Evolutionary conservation across 2,797 vertebrate genomes (phyloP).

Genomic region (Ctenopoma kingsleyae): DNA sequence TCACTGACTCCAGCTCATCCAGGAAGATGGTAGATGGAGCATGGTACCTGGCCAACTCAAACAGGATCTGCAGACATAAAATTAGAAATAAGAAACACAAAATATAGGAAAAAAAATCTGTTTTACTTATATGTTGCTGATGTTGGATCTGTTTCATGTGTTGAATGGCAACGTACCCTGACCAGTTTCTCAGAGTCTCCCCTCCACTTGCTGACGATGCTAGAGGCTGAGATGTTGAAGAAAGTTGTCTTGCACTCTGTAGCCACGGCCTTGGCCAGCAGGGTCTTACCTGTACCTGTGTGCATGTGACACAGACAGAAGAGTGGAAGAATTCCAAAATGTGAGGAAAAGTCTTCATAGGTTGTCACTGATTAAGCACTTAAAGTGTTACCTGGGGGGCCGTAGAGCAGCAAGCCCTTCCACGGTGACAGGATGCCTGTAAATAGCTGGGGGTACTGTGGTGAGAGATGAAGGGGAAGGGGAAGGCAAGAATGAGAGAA

Average conservation of each 20-base stretch:
- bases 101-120: neutral
- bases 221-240: slow-evolving; percentile 98
- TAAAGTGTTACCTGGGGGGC: slow-evolving; percentile 89
- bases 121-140: neutral
- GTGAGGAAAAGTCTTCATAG: neutral
- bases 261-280: slow-evolving; percentile 96
- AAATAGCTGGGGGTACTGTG: slow-evolving; percentile 94
- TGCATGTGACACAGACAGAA: neutral
- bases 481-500: neutral
- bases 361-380: neutral
- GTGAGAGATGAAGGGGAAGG: slow-evolving; percentile 2
- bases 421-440: slow-evolving; percentile 95
- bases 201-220: slow-evolving; percentile 98
- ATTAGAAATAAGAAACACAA: neutral
- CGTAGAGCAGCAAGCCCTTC: slow-evolving; percentile 95
- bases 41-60: slow-evolving; percentile 95
- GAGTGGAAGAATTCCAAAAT: neutral
- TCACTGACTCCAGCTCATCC: slow-evolving; percentile 97
- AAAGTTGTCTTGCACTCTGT: slow-evolving; percentile 96
- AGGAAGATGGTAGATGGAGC: slow-evolving; percentile 98
- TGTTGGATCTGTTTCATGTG: neutral
- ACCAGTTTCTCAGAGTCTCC: slow-evolving; percentile 98
- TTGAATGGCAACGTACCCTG: slow-evolving; percentile 81
- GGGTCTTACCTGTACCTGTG: slow-evolving; percentile 96
- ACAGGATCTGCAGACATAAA: slow-evolving; percentile 86